These are phyloP conservation scores for Cyphomyrus plagiostoma DNA, from an alignment of 2,113 vertebrate genomes.

Conservation along the genomic window DNA sequence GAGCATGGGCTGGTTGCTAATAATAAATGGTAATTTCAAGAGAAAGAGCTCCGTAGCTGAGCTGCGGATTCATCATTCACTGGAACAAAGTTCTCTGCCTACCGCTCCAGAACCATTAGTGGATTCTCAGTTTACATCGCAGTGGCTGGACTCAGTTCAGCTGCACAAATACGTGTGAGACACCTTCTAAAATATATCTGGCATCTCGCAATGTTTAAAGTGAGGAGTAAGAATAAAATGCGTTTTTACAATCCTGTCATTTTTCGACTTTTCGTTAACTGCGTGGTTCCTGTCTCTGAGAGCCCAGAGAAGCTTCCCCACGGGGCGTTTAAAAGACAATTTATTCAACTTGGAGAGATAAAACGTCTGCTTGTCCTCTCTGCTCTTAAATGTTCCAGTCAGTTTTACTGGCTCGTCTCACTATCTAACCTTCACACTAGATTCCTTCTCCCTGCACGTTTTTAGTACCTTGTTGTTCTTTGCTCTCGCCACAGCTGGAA, in stretches of 20 bases:
- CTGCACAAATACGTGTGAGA: slow-evolving; percentile 32
- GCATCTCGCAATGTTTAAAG: slow-evolving; percentile 40
- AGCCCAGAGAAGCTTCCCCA: slow-evolving; percentile 49
- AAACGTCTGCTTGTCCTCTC: slow-evolving; percentile 58
- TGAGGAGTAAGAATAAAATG: slow-evolving; percentile 31
- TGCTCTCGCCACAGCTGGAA: not conserved
- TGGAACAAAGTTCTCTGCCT: not conserved
- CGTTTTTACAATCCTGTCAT: slow-evolving; percentile 49
- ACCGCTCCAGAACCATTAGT: not conserved
- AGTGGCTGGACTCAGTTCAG: slow-evolving; percentile 30
- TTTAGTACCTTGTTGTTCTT: slow-evolving; percentile 12
- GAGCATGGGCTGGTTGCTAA: not conserved
- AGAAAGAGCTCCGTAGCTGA: not conserved
- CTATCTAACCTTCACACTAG: slow-evolving; percentile 24
- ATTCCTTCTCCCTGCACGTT: slow-evolving; percentile 34
- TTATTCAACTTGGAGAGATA: slow-evolving; percentile 65
- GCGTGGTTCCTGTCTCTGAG: slow-evolving; percentile 40
- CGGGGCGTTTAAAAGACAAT: slow-evolving; percentile 63
- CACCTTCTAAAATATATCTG: slow-evolving; percentile 45
- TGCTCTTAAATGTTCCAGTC: slow-evolving; percentile 55
- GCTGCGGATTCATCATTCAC: not conserved
- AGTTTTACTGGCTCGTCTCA: slow-evolving; percentile 50
- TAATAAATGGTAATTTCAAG: not conserved
- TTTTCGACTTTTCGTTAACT: slow-evolving; percentile 38
- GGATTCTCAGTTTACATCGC: slow-evolving; percentile 4